Evolutionary conservation across 2,113 vertebrate genomes (phyloP), one percentile per base, ranked within the genome.

Genomic region (Trematocara macrostoma): DNA sequence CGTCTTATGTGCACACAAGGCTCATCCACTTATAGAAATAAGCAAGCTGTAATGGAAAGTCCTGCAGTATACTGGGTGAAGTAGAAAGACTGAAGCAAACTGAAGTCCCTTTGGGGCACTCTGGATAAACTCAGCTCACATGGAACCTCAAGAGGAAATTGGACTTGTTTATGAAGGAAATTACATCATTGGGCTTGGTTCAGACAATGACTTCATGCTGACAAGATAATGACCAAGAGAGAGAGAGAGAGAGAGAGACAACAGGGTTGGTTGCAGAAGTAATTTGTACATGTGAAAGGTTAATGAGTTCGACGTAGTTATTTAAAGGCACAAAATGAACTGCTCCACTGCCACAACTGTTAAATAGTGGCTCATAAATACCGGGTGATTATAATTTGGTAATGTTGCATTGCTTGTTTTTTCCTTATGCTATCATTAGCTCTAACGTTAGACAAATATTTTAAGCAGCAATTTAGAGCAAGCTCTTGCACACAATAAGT

Each of bases 121-220:
- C 83, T 82, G 90, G 84, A 91, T 90, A 91, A 91, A 67, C 79
- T 92, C 89, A 90, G 89, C 88, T 93, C 92, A 94, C 91, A 87
- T 69, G 55, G 88, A 83, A 84, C 82, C 83, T 69, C 2, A 79
- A 91, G 88, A 94, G 93, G 95, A 95, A 94, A 89, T 42, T 57
- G 51, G 82, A 90, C 88, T 93, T 95, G 94, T 94, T 96, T 95
- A 91, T 87, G 87, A 93, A 94, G 95, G 94, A 94, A 94, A 95
- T 94, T 71, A 96, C 94, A 95, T 95, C 93, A 94, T 45, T 40
- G 29, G 87, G 89, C 67, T 89, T 55, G 82, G 90, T 87, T 88
- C 86, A 93, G 88, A 93, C 90, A 85, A 88, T 95, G 93, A 94
- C 88, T 89, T 94, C 93, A 95, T 92, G 89, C 92, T 88, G 93